Percentiles rank a stretch among this genome's conserved stretches.
phyloP scores from a whole-genome alignment of 1,140 invertebrate species.

The Paramacrobiotus metropolitanus region DNA sequence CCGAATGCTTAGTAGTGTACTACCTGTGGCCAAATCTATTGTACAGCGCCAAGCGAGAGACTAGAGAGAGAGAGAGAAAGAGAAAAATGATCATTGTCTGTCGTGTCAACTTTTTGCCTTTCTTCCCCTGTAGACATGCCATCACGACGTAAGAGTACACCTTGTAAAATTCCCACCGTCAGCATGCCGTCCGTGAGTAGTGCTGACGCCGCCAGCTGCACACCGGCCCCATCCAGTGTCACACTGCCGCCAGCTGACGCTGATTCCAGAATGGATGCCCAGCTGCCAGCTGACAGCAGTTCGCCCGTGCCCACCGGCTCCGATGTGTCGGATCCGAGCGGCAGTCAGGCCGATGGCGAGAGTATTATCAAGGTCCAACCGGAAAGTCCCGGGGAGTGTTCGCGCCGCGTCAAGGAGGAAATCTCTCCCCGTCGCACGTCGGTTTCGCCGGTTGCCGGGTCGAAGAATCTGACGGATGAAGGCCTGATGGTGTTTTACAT shows the following conservation, averaged over 20 bases:
- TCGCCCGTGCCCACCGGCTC: too few relatives aligned
- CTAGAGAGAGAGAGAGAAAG: too few relatives aligned
- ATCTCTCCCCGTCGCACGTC: too few relatives aligned
- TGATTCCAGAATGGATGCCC: too few relatives aligned
- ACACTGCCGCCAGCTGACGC: not conserved
- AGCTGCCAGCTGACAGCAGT: too few relatives aligned
- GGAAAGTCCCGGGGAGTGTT: conserved; percentile 1
- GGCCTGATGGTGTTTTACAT: not conserved
- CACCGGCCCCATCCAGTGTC: not conserved
- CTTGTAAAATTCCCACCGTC: not conserved
- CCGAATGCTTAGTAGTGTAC: too few relatives aligned
- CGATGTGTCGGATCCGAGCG: too few relatives aligned
- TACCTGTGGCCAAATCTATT: too few relatives aligned
- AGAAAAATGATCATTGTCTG: too few relatives aligned
- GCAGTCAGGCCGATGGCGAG: not conserved
- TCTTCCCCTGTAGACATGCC: not conserved
- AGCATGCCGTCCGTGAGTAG: not conserved
- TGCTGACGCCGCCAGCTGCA: not conserved
- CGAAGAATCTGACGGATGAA: too few relatives aligned
- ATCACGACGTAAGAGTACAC: conserved; percentile 1
- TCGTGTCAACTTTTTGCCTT: not conserved
- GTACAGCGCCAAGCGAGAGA: too few relatives aligned
- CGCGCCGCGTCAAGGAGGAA: not conserved
- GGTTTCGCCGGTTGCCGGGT: too few relatives aligned
- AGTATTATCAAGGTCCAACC: not conserved